These are phyloP conservation scores for Sapayoa aenigma DNA, from an alignment of 2,113 vertebrate genomes.

Conservation along the genomic window DNA sequence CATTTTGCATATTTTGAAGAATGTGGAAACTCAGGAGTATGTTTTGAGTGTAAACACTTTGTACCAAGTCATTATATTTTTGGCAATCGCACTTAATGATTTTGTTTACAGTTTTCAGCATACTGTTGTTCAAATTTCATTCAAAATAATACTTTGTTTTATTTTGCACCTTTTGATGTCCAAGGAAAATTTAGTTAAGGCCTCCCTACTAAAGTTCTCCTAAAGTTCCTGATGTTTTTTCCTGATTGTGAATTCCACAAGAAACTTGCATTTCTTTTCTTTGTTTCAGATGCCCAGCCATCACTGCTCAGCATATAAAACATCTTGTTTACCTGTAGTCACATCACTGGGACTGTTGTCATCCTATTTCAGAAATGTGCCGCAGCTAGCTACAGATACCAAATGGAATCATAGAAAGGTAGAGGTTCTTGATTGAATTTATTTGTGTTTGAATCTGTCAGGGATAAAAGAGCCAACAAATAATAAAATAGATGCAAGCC, in stretches of 20 bases:
- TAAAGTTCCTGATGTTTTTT: slow-evolving; percentile 70
- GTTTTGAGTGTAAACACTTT: not conserved
- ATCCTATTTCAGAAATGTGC: slow-evolving; percentile 64
- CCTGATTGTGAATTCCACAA: slow-evolving; percentile 57
- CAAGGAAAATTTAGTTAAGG: slow-evolving; percentile 58
- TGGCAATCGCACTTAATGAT: slow-evolving; percentile 34
- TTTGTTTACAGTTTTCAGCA: slow-evolving; percentile 54
- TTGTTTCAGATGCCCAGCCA: slow-evolving; percentile 62
- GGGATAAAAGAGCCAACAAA: slow-evolving; percentile 73
- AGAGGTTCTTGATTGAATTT: slow-evolving; percentile 69
- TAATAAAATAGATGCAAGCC: slow-evolving; percentile 75
- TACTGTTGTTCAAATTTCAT: slow-evolving; percentile 2
- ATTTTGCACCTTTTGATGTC: slow-evolving; percentile 72
- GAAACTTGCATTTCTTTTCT: slow-evolving; percentile 31
- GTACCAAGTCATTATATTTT: not conserved
- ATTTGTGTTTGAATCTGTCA: slow-evolving; percentile 71
- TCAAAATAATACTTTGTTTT: slow-evolving; percentile 60
- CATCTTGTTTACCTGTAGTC: slow-evolving; percentile 57
- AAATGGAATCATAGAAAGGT: slow-evolving; percentile 63
- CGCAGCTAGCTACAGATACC: slow-evolving; percentile 57
- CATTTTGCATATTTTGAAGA: not conserved
- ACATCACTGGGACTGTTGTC: slow-evolving; percentile 68
- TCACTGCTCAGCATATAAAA: slow-evolving; percentile 60
- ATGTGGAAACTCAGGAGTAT: not conserved
- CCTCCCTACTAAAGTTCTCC: slow-evolving; percentile 58